Conservation (phyloP, 2,113 vertebrate genomes). For the Oryzias curvinotus region DNA sequence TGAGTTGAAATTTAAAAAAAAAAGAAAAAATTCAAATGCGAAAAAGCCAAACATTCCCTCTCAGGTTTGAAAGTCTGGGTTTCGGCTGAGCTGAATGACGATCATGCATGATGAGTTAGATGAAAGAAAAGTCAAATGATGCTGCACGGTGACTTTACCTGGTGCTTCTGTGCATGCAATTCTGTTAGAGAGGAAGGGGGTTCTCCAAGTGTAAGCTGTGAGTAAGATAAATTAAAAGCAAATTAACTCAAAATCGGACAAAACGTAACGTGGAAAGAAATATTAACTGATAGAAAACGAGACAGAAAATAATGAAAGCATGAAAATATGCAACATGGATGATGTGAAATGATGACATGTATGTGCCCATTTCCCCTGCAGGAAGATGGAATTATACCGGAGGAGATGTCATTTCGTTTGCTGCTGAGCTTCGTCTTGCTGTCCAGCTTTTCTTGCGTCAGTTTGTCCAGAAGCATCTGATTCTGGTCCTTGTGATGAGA, state of each 20-base stretch:
- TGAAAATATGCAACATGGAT: slow-evolving; percentile 1
- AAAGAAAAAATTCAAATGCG: not conserved
- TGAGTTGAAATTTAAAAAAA: not conserved
- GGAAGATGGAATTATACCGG: slow-evolving; percentile 76
- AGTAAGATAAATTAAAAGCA: slow-evolving; percentile 66
- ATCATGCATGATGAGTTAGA: slow-evolving; percentile 25
- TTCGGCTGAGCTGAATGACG: slow-evolving; percentile 10
- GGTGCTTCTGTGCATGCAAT: slow-evolving; percentile 94
- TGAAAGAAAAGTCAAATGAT: slow-evolving; percentile 19
- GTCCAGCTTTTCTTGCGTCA: slow-evolving; percentile 89
- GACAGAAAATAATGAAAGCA: not conserved
- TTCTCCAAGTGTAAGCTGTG: slow-evolving; percentile 96
- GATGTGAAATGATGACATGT: not conserved
- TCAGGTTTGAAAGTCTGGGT: slow-evolving; percentile 1
- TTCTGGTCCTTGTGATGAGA: slow-evolving; percentile 80
- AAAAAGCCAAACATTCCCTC: not conserved
- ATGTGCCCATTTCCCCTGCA: not conserved
- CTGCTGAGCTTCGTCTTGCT: slow-evolving; percentile 84
- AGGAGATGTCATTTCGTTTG: slow-evolving; percentile 91
- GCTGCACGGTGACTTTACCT: slow-evolving; percentile 82
- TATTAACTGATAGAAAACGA: not conserved
- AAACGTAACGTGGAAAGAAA: slow-evolving; percentile 3
- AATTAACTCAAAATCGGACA: slow-evolving; percentile 13
- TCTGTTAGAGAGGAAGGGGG: slow-evolving; percentile 96
- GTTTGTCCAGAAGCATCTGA: slow-evolving; percentile 85